These are phyloP conservation scores for Copidosoma floridanum DNA, from an alignment of 1,140 invertebrate species.

Conservation along the genomic window DNA sequence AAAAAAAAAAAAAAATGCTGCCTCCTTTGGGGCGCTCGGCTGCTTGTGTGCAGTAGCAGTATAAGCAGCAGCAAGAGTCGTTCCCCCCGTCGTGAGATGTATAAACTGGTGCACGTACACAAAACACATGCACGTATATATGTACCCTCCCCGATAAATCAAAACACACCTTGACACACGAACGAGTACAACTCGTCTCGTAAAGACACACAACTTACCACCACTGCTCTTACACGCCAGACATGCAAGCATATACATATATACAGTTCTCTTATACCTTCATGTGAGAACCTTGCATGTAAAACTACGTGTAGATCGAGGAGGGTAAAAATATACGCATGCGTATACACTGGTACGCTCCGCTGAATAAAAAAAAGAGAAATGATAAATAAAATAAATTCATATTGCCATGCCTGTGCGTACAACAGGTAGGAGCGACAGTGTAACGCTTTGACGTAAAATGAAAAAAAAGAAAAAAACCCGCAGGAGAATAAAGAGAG, in stretches of 20 bases:
- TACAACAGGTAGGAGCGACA: background rate
- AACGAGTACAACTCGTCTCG: background rate
- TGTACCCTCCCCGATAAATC: slow-evolving; percentile 13
- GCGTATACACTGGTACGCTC: no score
- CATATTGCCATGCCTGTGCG: no score
- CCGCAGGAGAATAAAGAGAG: background rate
- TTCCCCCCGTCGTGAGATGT: no score
- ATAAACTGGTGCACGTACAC: background rate
- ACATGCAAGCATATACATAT: slow-evolving; percentile 1
- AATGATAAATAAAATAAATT: no score
- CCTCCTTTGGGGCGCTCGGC: slow-evolving; percentile 14
- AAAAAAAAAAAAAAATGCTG: no score
- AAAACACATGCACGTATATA: background rate
- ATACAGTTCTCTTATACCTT: no score
- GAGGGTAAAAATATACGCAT: background rate
- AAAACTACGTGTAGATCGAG: slow-evolving; percentile 1
- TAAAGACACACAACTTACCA: background rate
- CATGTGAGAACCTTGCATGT: no score
- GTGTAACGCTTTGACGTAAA: background rate
- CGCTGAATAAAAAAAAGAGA: no score
- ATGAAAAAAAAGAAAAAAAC: no score
- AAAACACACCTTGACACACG: slow-evolving; percentile 16
- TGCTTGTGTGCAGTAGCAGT: slow-evolving; percentile 7
- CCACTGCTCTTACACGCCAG: background rate
- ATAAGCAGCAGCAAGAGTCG: background rate